Evolutionary conservation across 2,797 vertebrate species (phyloP).

Genomic region (Brotula barbata): DNA sequence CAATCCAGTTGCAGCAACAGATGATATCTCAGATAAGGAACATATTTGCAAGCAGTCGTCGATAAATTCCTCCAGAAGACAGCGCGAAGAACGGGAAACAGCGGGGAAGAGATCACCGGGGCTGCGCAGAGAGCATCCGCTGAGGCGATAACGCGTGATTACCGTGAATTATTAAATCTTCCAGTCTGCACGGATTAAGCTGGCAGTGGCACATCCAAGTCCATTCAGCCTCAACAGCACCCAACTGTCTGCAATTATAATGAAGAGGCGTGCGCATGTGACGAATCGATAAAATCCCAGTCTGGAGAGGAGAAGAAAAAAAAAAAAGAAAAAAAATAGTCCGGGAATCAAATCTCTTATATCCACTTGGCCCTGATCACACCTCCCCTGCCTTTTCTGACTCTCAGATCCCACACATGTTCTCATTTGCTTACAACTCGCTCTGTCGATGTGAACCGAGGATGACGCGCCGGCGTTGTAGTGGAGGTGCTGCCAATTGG

Average conservation of each 20-base stretch:
- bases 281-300: constrained; percentile 75
- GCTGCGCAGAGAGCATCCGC: constrained; percentile 67
- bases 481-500: constrained; percentile 80
- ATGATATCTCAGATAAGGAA: constrained; percentile 78
- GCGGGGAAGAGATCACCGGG: constrained; percentile 40
- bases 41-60: constrained; percentile 58
- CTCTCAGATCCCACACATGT: constrained; percentile 77
- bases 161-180: constrained; percentile 78
- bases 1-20: constrained; percentile 82
- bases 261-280: constrained; percentile 75
- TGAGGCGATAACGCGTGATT: constrained; percentile 75
- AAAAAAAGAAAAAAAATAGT: constrained; percentile 48
- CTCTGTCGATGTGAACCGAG: constrained; percentile 74
- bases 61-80: constrained; percentile 74
- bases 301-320: constrained; percentile 39
- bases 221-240: constrained; percentile 74
- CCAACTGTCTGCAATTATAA: constrained; percentile 77
- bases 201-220: constrained; percentile 73
- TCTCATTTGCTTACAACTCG: constrained; percentile 81
- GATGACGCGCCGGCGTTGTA: constrained; percentile 80
- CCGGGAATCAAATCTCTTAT: constrained; percentile 58
- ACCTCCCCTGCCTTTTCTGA: constrained; percentile 57
- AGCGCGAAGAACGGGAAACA: constrained; percentile 42
- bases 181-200: constrained; percentile 72
- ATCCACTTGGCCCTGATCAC: constrained; percentile 68